Base-by-base conservation (phyloP, 2,888 invertebrate genomes). In the Oscheius sp. region DNA sequence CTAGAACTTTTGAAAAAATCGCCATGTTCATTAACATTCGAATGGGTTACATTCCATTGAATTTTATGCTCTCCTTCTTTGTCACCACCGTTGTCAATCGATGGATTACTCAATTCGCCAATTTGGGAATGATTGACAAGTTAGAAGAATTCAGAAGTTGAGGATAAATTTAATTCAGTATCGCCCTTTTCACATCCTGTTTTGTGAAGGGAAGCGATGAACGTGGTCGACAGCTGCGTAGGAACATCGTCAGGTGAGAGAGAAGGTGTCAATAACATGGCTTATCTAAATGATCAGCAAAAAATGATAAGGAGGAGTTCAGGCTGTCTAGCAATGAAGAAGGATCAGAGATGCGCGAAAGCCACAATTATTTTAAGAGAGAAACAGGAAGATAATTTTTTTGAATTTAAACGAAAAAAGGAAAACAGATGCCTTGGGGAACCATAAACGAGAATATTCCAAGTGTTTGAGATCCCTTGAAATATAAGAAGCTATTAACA, bases 1-100 rank as follows among this genome's bases (percentile, higher is more conserved):
- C 59, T 71, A 80, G 80, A 47, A 67, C 71, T 8, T 77, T 78
- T 49, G 75, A 75, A 44, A 62, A 70, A 49, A 69, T 81, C 36
- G 74, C 74, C 63, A 57, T 54, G 32, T 74, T 77, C 49, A 73
- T 74, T 44, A 74, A 78, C 49, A 67, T 73, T n/a, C 64, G 76
- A 63, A 49, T 80, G 45, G 68, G 66, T 49, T 75, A 74, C 59
- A 75, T 80, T 36, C 80, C 80, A 9, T 59, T 81, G 41, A 77
- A 74, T 30, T 81, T 81, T 68, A 75, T 81, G 78, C 68, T 81
- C 8, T 73, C 74, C 44, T 81, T 81, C 56, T 81, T 81, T 54
- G 81, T 81, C n/a, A 75, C 78, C 20, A 74, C 75, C 20, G 77
- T 81, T 3, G 75, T 78, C 59, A 75, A 78, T 49, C 62, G 76